A percentile compares a stretch with the other conserved stretches of the same genome.
phyloP scores from a whole-genome alignment of 2,113 vertebrate species.

The Hypocryptadius cinnamomeus region DNA sequence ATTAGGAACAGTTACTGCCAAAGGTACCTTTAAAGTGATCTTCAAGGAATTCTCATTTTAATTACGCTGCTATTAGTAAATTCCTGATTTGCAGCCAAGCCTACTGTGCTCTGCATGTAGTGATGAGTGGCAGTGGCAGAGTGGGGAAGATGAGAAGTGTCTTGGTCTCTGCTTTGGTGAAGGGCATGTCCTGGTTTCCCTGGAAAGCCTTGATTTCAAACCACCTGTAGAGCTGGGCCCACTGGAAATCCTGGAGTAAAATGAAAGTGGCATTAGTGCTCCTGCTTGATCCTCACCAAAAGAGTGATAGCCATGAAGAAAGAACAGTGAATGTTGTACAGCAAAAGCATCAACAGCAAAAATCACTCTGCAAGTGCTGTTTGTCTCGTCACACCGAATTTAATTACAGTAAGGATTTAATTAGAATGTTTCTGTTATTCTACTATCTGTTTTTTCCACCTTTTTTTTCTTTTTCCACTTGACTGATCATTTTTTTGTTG shows the following conservation, averaged over 20 bases:
- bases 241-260: neutral
- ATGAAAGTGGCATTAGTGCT: neutral
- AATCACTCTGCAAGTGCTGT: neutral
- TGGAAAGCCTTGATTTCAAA: neutral
- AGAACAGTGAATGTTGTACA: neutral
- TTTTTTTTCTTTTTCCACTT: neutral
- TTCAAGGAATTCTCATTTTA: slow-evolving; percentile 1
- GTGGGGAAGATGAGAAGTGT: neutral
- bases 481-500: slow-evolving; percentile 21
- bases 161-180: neutral
- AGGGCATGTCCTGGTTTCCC: neutral
- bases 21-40: neutral
- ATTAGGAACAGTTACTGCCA: neutral
- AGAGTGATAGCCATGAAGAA: rapidly evolving
- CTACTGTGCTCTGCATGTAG: neutral
- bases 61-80: neutral
- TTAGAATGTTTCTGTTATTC: slow-evolving; percentile 14
- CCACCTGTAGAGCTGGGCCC: neutral
- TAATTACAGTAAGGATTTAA: slow-evolving; percentile 29
- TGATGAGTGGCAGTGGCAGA: neutral
- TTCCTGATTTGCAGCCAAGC: neutral
- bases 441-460: neutral
- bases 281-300: neutral
- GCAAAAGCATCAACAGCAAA: neutral
- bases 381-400: neutral